phyloP scores from a whole-genome alignment of 1,140 invertebrate genomes.

The Papilio aristodemus region DNA sequence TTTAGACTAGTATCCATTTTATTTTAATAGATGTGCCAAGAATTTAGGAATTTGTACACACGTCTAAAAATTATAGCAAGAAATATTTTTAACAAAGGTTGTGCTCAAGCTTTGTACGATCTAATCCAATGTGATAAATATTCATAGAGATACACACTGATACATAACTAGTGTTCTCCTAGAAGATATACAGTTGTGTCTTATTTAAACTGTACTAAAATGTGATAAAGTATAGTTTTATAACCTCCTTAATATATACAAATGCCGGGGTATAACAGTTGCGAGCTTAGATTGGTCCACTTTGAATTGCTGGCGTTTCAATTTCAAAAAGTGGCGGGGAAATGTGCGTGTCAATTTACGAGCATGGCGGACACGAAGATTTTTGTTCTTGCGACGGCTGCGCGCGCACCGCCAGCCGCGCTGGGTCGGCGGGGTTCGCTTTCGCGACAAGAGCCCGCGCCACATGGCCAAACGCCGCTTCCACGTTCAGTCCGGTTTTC shows the following conservation, averaged over 20 bases:
- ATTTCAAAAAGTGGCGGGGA: slow-evolving; percentile 35
- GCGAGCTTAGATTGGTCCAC: slow-evolving; percentile 39
- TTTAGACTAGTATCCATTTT: no score
- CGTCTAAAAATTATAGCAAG: neutral
- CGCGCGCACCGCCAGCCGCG: slow-evolving; percentile 69
- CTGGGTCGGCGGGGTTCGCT: slow-evolving; percentile 68
- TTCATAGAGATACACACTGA: neutral
- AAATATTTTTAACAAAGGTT: slow-evolving; percentile 30
- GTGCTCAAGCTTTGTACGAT: neutral
- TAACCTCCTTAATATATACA: neutral
- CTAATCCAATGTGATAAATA: slow-evolving; percentile 2
- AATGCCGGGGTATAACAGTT: neutral
- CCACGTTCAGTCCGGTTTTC: slow-evolving; percentile 92
- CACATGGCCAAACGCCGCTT: slow-evolving; percentile 89
- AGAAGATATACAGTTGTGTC: neutral
- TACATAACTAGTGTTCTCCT: neutral
- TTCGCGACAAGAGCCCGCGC: slow-evolving; percentile 83
- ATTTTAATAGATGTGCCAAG: no score
- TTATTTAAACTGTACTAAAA: neutral
- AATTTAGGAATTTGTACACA: no score
- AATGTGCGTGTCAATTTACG: slow-evolving; percentile 48
- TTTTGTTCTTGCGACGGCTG: slow-evolving; percentile 67
- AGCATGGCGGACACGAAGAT: slow-evolving; percentile 71
- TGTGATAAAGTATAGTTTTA: neutral
- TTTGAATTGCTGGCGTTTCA: slow-evolving; percentile 30